Evolutionary conservation across 2,888 invertebrate genomes (phyloP), one percentile per base, ranked within the genome.

Genomic region (Eulithis testata): DNA sequence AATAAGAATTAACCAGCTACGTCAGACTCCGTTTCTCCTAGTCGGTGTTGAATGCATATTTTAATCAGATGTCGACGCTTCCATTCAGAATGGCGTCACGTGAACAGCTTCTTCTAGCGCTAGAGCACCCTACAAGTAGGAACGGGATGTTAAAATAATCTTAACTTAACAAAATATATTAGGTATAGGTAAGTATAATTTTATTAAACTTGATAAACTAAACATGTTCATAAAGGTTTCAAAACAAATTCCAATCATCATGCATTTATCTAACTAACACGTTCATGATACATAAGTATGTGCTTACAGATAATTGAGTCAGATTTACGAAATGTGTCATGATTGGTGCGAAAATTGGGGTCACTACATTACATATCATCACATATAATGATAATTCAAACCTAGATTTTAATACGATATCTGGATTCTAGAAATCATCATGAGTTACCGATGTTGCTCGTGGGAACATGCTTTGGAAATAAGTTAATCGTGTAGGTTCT

Each of bases 281-380:
- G 61, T n/a, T 50, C 50, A 55, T 36, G 14, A 56, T 50, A 51
- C 45, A 40, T 37, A 40, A 40, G 8, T 40, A 40, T 5, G 58
- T 58, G 50, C 60, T 60, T 55, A 55, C 0, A 27, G 27, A 40
- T 63, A 9, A 58, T 66, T 21, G 44, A 65, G 57, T 67, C 66
- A 57, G 52, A 69, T 69, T 68, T 72, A 65, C 63, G 67, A 69
- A 68, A 67, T 64, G 63, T 61, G 60, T 53, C 65, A 65, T 67
- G 66, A 65, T 68, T 69, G 67, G 59, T 59, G 51, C 63, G 49
- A 67, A 73, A 50, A 66, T 63, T 40, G 55, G 55, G 63, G 57
- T 63, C 63, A 63, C 43, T 12, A 43, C 51, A 54, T 8, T 45
- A 31, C 31, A 31, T 31, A 40, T 66, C 66, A 63, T 66, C 63